Evolutionary conservation across 2,113 vertebrate genomes (phyloP).

Genomic region (Cyprinus carpio): DNA sequence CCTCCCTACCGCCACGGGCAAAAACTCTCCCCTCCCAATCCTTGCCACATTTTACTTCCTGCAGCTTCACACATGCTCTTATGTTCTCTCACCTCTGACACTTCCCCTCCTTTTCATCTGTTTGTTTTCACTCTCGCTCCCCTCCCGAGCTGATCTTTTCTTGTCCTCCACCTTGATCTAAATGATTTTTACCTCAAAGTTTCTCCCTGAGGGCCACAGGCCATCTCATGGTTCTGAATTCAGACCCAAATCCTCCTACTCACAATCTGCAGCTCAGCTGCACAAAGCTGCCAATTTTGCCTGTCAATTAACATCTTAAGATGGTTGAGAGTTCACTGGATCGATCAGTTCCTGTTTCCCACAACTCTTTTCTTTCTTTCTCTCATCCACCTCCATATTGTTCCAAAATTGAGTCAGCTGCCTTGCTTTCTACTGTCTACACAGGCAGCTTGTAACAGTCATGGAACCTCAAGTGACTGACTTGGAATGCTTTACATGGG

Average conservation of each 20-base stretch:
- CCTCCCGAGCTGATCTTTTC: neutral
- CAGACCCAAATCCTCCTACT: conserved; percentile 35
- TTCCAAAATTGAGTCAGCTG: neutral
- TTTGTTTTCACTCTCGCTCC: conserved; percentile 11
- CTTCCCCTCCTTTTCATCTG: conserved; percentile 5
- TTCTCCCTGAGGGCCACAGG: neutral
- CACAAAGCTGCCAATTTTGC: conserved; percentile 51
- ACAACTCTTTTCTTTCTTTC: conserved; percentile 17
- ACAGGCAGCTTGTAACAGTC: neutral
- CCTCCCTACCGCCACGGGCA: conserved; percentile 59
- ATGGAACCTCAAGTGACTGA: neutral
- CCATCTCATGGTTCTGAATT: conserved; percentile 16
- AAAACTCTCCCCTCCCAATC: conserved; percentile 51
- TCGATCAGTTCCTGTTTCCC: conserved; percentile 46
- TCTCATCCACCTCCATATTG: neutral
- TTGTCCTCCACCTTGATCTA: neutral
- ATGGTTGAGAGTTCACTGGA: conserved; percentile 48
- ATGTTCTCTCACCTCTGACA: conserved; percentile 9
- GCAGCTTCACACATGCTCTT: conserved; percentile 1
- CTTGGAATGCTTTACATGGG: neutral
- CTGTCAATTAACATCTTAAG: conserved; percentile 57
- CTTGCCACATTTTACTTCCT: conserved; percentile 18
- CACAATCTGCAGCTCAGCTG: conserved; percentile 39
- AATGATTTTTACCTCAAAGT: conserved; percentile 20
- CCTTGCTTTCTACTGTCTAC: neutral